A percentile compares a stretch with the other conserved stretches of the same genome.
Evolutionary conservation across 2,888 invertebrate genomes (phyloP).

Genomic region (Criorhina ranunculi): DNA sequence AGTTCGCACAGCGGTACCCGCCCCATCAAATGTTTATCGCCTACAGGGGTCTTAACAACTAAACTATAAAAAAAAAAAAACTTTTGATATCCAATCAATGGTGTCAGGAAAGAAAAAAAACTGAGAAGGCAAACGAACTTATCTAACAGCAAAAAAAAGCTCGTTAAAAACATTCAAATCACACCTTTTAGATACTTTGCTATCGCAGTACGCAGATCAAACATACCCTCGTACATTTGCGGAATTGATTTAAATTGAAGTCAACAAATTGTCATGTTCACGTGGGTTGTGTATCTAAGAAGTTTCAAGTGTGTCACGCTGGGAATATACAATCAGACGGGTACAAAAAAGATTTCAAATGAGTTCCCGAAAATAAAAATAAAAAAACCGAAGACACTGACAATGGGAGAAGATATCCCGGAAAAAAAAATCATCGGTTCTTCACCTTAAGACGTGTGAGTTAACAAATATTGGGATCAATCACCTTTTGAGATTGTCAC

Average conservation of each 20-base stretch:
- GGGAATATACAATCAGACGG: conserved; percentile 25
- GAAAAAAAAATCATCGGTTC: conserved; percentile 16
- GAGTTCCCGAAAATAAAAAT: neutral
- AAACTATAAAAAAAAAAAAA: neutral
- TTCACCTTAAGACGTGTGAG: conserved; percentile 23
- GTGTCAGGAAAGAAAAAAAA: neutral
- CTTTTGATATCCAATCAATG: conserved; percentile 17
- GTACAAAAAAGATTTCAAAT: neutral
- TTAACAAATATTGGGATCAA: conserved; percentile 25
- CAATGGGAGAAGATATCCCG: conserved; percentile 10
- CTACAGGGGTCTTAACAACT: neutral
- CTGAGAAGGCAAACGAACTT: neutral
- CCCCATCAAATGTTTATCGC: conserved; percentile 3
- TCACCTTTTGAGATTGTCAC: conserved; percentile 21
- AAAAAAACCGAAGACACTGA: conserved; percentile 2
- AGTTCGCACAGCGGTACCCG: neutral
- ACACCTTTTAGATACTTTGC: conserved; percentile 19
- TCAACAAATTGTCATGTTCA: conserved; percentile 17
- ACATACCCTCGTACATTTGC: conserved; percentile 11
- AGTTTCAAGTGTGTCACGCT: conserved; percentile 20
- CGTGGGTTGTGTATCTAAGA: conserved; percentile 5
- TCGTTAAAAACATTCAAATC: conserved; percentile 17
- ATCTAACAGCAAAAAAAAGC: neutral
- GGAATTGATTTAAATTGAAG: conserved; percentile 29
- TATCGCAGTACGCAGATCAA: conserved; percentile 25